Conservation (phyloP, 2,888 invertebrate species). For the Bombylius major region DNA sequence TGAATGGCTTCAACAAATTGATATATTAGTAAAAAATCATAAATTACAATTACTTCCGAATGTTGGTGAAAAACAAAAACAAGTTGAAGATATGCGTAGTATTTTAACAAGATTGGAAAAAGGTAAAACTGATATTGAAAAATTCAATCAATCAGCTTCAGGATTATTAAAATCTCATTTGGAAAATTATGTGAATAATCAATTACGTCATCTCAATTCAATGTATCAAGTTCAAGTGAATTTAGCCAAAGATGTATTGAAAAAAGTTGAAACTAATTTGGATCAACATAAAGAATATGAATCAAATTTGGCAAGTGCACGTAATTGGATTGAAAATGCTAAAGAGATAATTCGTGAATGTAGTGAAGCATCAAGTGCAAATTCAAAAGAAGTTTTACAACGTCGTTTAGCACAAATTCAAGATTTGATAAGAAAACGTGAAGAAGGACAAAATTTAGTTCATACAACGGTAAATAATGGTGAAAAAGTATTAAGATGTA, state of each 20-base stretch:
- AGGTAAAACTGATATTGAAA: constrained; percentile 71
- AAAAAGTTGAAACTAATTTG: constrained; percentile 78
- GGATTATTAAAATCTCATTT: constrained; percentile 68
- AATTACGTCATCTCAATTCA: constrained; percentile 72
- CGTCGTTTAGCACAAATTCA: constrained; percentile 66
- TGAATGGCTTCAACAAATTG: constrained; percentile 87
- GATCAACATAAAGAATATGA: constrained; percentile 76
- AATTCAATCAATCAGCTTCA: constrained; percentile 66
- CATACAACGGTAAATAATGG: constrained; percentile 80
- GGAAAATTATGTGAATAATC: constrained; percentile 78
- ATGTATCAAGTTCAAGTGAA: constrained; percentile 81
- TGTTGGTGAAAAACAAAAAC: constrained; percentile 69
- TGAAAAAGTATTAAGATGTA: constrained; percentile 77
- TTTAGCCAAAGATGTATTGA: constrained; percentile 76
- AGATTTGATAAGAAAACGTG: constrained; percentile 65
- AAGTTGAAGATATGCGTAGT: constrained; percentile 68
- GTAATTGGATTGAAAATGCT: constrained; percentile 77
- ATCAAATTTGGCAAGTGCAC: constrained; percentile 59
- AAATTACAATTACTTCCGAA: constrained; percentile 71
- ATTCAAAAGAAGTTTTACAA: constrained; percentile 73
- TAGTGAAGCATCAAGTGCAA: constrained; percentile 63
- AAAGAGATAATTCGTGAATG: constrained; percentile 69
- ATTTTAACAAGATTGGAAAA: constrained; percentile 60
- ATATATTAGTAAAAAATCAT: constrained; percentile 80
- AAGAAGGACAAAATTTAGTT: constrained; percentile 76